phyloP scores from a whole-genome alignment of 2,797 vertebrate genomes.

The Sebastes kiyomatsui region DNA sequence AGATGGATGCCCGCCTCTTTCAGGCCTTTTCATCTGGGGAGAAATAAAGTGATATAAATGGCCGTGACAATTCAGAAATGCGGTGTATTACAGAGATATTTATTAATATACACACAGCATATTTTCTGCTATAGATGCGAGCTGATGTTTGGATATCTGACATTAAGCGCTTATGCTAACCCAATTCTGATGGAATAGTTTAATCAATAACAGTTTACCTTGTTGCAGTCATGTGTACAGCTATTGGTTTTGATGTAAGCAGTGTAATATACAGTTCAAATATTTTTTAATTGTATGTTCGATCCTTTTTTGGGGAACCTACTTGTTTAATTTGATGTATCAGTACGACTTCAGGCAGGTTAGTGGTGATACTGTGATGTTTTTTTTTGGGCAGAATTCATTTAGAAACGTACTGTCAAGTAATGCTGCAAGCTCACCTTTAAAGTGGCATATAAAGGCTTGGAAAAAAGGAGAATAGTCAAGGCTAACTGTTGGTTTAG shows the following conservation, averaged over 20 bases:
- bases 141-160: conserved; percentile 9
- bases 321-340: background rate
- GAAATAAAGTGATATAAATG: conserved; percentile 45
- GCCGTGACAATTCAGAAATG: conserved; percentile 12
- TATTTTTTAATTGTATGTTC: background rate
- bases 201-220: conserved; percentile 37
- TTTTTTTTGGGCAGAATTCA: background rate
- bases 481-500: conserved; percentile 6
- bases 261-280: background rate
- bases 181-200: conserved; percentile 11
- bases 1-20: conserved; percentile 34
- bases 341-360: background rate
- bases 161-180: conserved; percentile 8
- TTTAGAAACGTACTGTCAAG: background rate
- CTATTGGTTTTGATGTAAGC: conserved; percentile 2
- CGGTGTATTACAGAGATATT: background rate
- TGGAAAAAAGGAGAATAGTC: background rate
- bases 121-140: background rate
- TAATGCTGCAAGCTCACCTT: background rate
- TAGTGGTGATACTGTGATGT: background rate
- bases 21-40: conserved; percentile 32
- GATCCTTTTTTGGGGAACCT: background rate
- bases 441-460: conserved; percentile 10
- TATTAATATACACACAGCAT: conserved; percentile 2
- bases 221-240: conserved; percentile 1